Evolutionary conservation across 2,797 vertebrate species (phyloP), one percentile per base, ranked within the genome.

Genomic region (Ataeniobius toweri): DNA sequence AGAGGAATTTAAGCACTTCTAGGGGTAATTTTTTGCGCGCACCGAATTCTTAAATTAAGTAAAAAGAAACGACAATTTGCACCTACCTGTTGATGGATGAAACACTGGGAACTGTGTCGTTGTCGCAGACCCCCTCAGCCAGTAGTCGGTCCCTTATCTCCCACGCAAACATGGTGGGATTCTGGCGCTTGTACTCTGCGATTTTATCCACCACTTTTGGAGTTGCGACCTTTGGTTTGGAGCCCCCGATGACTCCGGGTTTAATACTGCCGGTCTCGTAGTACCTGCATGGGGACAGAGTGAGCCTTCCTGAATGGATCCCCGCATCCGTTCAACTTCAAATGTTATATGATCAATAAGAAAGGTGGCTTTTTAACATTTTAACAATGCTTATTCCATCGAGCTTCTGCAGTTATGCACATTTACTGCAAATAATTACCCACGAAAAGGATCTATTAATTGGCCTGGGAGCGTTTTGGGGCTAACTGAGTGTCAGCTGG

Each of bases 181-280:
- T 99, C 92, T 99, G 98, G 51, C 98, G 95, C 91, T 99, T 99
- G 93, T 99, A 99, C 26, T 99, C 98, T 75, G 98, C 98, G 73
- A 99, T 99, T 95, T 99, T 99, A 95, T 99, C 98, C 94, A 99
- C 98, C 82, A 99, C 98, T 96, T 99, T 99, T 69, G 98, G 98
- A 31, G 98, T 99, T 28, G 98, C 98, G 59, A 99, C 98, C 92
- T 99, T 99, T 87, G 98, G 98, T 94, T 99, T 99, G 92, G 98
- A 99, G 83, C 98, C 98, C 20, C 98, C 98, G 74, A 99, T 99
- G 85, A 99, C 98, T 70, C 98, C 98, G 1, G 98, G 98, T 92
- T 99, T 99, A 96, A 99, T 99, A 96, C 98, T 99, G 92, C 98
- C 98, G n/a, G 98, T 99, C 95, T 99, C 98, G 78, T 99, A 99